phyloP scores from a whole-genome alignment of 2,888 invertebrate genomes.

The Pseudanteris insignis region DNA sequence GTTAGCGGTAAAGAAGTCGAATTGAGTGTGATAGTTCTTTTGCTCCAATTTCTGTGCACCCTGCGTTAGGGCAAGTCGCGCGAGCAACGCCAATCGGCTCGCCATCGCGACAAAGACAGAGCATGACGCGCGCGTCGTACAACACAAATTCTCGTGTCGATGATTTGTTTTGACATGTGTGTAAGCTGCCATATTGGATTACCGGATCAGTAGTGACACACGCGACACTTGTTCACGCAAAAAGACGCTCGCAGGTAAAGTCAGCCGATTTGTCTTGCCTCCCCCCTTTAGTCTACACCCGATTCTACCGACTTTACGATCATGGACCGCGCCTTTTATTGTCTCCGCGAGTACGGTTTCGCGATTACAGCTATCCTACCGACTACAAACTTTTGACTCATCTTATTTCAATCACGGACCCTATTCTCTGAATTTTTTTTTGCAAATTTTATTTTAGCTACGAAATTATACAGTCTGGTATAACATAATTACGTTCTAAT shows the following conservation, averaged over 20 bases:
- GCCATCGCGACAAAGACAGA: conserved; percentile 20
- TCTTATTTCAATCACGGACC: too few relatives aligned
- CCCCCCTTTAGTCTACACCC: neutral
- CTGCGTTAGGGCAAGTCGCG: neutral
- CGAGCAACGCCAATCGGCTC: neutral
- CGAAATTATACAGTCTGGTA: too few relatives aligned
- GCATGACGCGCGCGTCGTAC: conserved; percentile 38
- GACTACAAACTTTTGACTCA: too few relatives aligned
- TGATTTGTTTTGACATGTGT: conserved; percentile 65
- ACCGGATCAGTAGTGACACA: conserved; percentile 50
- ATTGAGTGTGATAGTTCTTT: too few relatives aligned
- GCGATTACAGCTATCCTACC: neutral
- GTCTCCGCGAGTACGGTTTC: neutral
- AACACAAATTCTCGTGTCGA: conserved; percentile 35
- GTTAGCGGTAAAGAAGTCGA: too few relatives aligned
- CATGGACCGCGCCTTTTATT: conserved; percentile 13
- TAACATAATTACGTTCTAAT: too few relatives aligned
- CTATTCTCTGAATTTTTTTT: neutral
- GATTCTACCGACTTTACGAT: too few relatives aligned
- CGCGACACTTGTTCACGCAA: conserved; percentile 24
- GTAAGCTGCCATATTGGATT: conserved; percentile 60
- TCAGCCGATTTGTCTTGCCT: neutral
- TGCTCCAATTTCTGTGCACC: neutral
- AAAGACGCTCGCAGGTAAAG: conserved; percentile 17
- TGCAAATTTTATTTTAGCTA: neutral